Evolutionary conservation across 2,797 vertebrate species (phyloP).

Genomic region (Cichlasoma orientale): DNA sequence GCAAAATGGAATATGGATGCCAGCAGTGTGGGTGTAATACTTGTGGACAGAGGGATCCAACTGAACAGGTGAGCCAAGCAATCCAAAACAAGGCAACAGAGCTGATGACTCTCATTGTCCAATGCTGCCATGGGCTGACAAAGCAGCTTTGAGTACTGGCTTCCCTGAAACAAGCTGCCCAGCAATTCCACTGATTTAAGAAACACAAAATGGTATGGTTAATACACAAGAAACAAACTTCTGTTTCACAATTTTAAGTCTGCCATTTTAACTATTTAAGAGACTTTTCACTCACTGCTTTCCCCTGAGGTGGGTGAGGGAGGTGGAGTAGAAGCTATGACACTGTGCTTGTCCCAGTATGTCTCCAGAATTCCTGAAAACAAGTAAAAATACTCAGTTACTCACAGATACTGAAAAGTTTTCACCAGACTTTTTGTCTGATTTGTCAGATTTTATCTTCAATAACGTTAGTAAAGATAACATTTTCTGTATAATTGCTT

Average conservation of each 20-base stretch:
- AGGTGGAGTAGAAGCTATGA: conserved; percentile 93
- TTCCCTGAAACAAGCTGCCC: conserved; percentile 90
- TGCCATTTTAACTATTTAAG: not conserved
- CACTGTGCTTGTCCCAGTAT: conserved; percentile 97
- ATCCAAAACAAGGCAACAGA: conserved; percentile 94
- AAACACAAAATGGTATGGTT: conserved; percentile 30
- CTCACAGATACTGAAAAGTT: not conserved
- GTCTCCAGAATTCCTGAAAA: conserved; percentile 92
- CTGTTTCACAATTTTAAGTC: not conserved
- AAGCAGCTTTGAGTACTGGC: conserved; percentile 88
- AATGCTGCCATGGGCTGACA: conserved; percentile 91
- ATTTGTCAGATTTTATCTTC: not conserved
- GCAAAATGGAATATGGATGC: conserved; percentile 98
- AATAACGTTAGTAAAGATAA: not conserved
- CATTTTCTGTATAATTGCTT: not conserved
- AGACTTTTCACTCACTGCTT: conserved; percentile 82
- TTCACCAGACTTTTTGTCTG: not conserved
- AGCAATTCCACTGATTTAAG: conserved; percentile 84
- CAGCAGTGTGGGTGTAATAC: conserved; percentile 95
- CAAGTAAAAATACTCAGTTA: not conserved
- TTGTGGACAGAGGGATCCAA: conserved; percentile 97
- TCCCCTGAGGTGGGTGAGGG: conserved; percentile 96
- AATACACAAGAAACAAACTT: not conserved
- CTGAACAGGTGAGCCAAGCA: conserved; percentile 98
- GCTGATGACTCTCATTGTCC: conserved; percentile 89